Evolutionary conservation across 2,888 invertebrate species (phyloP).

Genomic region (Drosophila ezoana): DNA sequence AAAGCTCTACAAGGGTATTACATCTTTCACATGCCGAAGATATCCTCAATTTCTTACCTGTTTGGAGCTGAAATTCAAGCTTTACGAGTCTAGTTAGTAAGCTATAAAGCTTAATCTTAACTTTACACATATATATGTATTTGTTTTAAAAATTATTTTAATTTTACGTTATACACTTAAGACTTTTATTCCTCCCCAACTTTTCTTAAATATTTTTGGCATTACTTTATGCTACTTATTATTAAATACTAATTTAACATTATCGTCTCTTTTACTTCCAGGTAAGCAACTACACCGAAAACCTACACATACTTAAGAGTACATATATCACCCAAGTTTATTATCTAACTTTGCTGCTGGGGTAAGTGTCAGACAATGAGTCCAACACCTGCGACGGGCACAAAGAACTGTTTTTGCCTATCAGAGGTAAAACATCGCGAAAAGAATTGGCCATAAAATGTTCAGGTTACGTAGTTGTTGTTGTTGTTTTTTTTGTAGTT

Average conservation of each 20-base stretch:
- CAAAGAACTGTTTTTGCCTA: conserved; percentile 50
- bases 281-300: conserved; percentile 57
- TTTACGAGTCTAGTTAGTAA: no score
- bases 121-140: not conserved
- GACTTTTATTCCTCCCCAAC: not conserved
- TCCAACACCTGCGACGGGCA: conserved; percentile 52
- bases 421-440: conserved; percentile 50
- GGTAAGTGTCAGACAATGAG: conserved; percentile 46
- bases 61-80: no score
- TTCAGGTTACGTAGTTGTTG: conserved; percentile 37
- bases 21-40: no score
- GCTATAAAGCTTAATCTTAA: no score
- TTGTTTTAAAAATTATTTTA: no score
- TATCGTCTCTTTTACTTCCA: conserved; percentile 43
- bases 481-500: conserved; percentile 11
- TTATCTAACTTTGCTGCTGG: conserved; percentile 49
- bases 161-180: not conserved
- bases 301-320: conserved; percentile 11
- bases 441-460: conserved; percentile 74
- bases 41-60: no score
- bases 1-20: no score
- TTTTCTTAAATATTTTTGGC: not conserved
- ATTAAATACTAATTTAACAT: conserved; percentile 39
- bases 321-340: conserved; percentile 27
- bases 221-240: conserved; percentile 14